These are phyloP conservation scores for Orcinus orca DNA, from an alignment of 2,113 vertebrate species.

Conservation along the genomic window DNA sequence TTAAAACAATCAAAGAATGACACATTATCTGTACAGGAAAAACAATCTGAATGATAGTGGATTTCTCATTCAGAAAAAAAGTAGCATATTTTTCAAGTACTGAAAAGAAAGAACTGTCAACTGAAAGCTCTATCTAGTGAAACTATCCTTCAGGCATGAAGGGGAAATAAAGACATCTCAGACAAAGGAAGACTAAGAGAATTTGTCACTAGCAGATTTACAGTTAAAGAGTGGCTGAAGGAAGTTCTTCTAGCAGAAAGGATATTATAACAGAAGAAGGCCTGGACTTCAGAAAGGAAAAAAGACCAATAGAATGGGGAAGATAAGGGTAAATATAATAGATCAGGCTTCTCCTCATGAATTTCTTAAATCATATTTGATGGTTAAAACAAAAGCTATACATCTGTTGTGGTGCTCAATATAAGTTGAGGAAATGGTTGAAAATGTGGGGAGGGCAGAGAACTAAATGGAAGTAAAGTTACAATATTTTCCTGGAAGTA, in stretches of 20 bases:
- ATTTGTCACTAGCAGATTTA: not conserved
- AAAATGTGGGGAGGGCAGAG: not conserved
- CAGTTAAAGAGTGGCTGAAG: not conserved
- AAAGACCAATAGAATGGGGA: not conserved
- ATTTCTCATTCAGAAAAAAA: constrained; percentile 22
- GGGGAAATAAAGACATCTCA: not conserved
- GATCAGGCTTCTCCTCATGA: not conserved
- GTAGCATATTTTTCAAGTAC: not conserved
- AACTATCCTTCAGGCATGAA: not conserved
- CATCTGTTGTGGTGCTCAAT: not conserved
- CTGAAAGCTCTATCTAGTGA: not conserved
- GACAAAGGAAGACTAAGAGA: not conserved
- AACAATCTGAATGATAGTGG: not conserved
- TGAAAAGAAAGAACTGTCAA: not conserved
- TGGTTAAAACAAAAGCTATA: not conserved
- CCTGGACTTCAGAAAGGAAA: not conserved
- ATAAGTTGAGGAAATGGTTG: not conserved
- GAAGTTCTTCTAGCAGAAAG: not conserved
- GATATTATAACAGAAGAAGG: not conserved
- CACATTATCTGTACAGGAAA: not conserved
- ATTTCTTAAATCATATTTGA: not conserved
- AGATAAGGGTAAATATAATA: not conserved
- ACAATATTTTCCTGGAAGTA: not conserved
- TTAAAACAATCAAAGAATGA: not conserved
- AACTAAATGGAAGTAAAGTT: not conserved